phyloP scores from a whole-genome alignment of 2,113 vertebrate genomes.

The Festucalex cinctus region DNA sequence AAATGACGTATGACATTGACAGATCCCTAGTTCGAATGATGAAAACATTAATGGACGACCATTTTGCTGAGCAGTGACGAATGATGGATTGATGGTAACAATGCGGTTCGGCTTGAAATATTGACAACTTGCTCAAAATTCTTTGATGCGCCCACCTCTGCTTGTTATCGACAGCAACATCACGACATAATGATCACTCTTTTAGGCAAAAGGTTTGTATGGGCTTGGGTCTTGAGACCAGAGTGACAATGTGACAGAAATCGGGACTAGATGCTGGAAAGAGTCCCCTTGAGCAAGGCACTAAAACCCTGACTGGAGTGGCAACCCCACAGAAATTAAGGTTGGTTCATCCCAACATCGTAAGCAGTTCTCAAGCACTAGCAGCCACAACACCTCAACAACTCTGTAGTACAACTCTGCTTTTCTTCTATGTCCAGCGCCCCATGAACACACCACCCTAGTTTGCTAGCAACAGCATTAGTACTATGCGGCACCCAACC shows the following conservation, averaged over 20 bases:
- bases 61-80: no score
- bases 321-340: neutral
- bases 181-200: no score
- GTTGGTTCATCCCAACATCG: neutral
- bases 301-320: neutral
- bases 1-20: no score
- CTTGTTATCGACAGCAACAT: no score
- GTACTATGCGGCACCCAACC: neutral
- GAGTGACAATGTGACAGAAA: neutral
- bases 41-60: no score
- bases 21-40: no score
- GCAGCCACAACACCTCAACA: neutral
- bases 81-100: no score
- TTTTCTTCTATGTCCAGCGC: neutral
- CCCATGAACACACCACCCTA: neutral
- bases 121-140: no score
- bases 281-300: neutral
- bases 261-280: neutral
- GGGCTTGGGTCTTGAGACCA: neutral
- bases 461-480: neutral
- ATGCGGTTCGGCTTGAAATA: no score
- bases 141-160: no score
- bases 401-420: neutral
- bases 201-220: no score
- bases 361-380: neutral